Percentiles rank a stretch among this genome's conserved stretches.
These are phyloP conservation scores for Alexandromys oeconomus DNA, from an alignment of 2,797 vertebrate genomes.

Conservation along the genomic window DNA sequence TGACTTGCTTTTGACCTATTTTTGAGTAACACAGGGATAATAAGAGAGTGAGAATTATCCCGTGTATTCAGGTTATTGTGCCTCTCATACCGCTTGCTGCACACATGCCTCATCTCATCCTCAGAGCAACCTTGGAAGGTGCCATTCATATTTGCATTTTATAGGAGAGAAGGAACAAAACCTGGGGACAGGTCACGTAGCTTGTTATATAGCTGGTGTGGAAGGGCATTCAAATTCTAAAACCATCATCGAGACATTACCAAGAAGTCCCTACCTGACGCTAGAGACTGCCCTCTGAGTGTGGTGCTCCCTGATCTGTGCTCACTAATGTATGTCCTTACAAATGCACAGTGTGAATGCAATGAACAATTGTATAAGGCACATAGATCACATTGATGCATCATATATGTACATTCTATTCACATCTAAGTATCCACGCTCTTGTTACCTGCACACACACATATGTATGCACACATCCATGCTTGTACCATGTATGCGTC, in stretches of 20 bases:
- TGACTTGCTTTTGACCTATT: conserved; percentile 79
- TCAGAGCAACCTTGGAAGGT: not conserved
- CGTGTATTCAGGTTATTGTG: conserved; percentile 73
- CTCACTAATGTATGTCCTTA: not conserved
- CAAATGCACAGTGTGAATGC: not conserved
- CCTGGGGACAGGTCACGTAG: not conserved
- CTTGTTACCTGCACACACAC: not conserved
- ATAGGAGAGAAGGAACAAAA: not conserved
- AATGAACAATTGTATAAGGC: not conserved
- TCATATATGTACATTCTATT: not conserved
- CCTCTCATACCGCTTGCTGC: not conserved
- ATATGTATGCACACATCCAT: not conserved
- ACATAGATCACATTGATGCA: not conserved
- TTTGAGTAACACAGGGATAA: conserved; percentile 66
- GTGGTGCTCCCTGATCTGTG: not conserved
- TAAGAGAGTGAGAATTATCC: conserved; percentile 62
- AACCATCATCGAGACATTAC: conserved; percentile 26
- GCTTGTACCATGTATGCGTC: too few species aligned
- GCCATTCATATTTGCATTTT: not conserved
- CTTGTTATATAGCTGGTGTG: not conserved
- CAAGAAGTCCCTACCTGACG: not conserved
- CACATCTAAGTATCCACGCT: not conserved
- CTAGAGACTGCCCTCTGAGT: not conserved
- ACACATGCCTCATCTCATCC: not conserved
- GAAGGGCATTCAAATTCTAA: not conserved